phyloP scores from a whole-genome alignment of 2,888 invertebrate species.

The Heliconius sara region DNA sequence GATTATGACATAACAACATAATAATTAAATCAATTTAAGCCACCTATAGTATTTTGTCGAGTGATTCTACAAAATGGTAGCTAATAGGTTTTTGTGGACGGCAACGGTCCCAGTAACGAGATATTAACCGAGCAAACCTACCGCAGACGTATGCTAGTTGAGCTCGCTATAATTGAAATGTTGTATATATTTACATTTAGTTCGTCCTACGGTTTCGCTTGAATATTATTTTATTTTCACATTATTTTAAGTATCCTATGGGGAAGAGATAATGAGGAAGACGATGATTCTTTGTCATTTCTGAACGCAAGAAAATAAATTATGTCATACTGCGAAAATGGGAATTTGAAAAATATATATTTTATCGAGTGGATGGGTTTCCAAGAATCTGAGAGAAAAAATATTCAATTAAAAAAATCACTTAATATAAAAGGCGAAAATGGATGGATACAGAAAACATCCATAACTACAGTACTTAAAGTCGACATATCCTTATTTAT shows the following conservation, averaged over 20 bases:
- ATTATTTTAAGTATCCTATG: neutral
- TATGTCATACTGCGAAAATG: no score
- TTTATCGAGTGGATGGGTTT: no score
- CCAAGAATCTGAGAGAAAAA: no score
- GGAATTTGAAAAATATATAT: no score
- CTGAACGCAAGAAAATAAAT: no score
- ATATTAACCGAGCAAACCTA: constrained; percentile 11
- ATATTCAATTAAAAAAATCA: no score
- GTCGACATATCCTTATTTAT: no score
- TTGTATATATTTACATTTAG: constrained; percentile 2
- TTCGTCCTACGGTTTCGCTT: neutral
- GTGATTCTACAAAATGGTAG: constrained; percentile 11
- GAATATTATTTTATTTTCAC: neutral
- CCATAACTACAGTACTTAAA: no score
- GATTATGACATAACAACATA: neutral
- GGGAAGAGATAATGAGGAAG: neutral
- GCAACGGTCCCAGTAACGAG: constrained; percentile 4
- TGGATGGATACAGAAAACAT: no score
- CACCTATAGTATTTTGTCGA: neutral
- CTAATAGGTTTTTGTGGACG: constrained; percentile 21
- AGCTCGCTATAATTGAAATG: constrained; percentile 13
- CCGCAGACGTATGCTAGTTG: constrained; percentile 3
- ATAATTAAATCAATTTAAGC: constrained; percentile 12
- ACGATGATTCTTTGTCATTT: no score
- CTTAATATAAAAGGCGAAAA: no score